A percentile compares a stretch with the other conserved stretches of the same genome.
Evolutionary conservation across 2,888 invertebrate genomes (phyloP).

Genomic region (Himalopsyche japonica): DNA sequence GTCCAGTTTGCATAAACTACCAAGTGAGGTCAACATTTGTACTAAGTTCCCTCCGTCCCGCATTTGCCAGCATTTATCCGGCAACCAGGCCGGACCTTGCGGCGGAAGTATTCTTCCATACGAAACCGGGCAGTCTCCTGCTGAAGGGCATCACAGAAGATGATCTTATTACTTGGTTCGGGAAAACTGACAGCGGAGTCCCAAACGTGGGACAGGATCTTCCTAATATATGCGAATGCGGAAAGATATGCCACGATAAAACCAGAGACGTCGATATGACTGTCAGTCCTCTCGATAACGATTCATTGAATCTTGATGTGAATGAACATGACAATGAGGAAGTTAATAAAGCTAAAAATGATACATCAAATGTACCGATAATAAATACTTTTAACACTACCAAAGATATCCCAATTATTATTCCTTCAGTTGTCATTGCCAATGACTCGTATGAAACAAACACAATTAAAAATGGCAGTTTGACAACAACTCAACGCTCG

Average conservation of each 20-base stretch:
- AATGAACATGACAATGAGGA: not conserved
- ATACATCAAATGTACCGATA: not conserved
- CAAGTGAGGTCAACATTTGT: constrained; percentile 63
- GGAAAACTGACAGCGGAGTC: constrained; percentile 60
- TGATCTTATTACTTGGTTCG: constrained; percentile 70
- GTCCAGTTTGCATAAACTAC: constrained; percentile 67
- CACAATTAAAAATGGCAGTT: not conserved
- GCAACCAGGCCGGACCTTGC: constrained; percentile 65
- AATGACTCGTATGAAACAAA: constrained; percentile 8
- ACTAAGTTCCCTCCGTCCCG: constrained; percentile 65
- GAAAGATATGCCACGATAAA: constrained; percentile 49
- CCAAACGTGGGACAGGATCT: constrained; percentile 54
- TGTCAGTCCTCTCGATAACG: not conserved
- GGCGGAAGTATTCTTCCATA: constrained; percentile 68
- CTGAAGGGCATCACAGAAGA: constrained; percentile 66
- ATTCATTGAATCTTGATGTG: not conserved
- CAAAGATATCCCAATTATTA: constrained; percentile 35
- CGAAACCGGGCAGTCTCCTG: constrained; percentile 62
- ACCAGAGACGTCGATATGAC: not conserved
- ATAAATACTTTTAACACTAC: not conserved
- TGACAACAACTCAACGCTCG: too few species aligned
- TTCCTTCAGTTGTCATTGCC: constrained; percentile 27
- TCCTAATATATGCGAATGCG: constrained; percentile 59
- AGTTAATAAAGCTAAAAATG: not conserved
- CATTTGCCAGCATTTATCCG: constrained; percentile 66